Percentiles rank a stretch among this genome's conserved stretches.
Evolutionary conservation across 2,113 vertebrate genomes (phyloP).

Genomic region (Anthoscopus minutus): DNA sequence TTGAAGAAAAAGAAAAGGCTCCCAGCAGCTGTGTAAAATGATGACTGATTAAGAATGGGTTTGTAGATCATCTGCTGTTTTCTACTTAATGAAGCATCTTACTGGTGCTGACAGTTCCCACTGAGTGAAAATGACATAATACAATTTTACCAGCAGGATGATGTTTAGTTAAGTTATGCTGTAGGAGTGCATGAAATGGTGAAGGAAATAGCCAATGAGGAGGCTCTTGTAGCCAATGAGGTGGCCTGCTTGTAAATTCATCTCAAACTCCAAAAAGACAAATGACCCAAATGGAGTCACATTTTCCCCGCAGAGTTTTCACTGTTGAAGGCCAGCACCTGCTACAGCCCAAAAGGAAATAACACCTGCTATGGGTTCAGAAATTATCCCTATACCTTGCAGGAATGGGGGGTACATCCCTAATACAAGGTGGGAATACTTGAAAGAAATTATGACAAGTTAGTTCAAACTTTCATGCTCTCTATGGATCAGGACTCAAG

Average conservation of each 20-base stretch:
- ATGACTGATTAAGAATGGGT: conserved; percentile 16
- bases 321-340: background rate
- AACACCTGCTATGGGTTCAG: background rate
- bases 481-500: background rate
- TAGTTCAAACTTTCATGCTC: background rate
- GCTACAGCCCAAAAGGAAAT: background rate
- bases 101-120: conserved; percentile 48
- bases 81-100: conserved; percentile 51
- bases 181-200: conserved; percentile 10
- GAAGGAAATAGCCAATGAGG: background rate
- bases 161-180: conserved; percentile 38
- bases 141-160: conserved; percentile 44
- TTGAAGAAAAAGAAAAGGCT: background rate
- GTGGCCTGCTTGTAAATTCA: background rate
- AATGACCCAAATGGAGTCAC: background rate
- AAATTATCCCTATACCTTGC: background rate
- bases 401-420: background rate
- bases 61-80: conserved; percentile 28
- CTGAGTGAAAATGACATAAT: conserved; percentile 35
- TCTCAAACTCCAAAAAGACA: background rate
- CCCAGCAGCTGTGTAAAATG: conserved; percentile 19
- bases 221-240: background rate
- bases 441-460: background rate
- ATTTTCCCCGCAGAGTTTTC: background rate
- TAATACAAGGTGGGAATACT: background rate